phyloP scores from a whole-genome alignment of 2,888 invertebrate genomes.

The Heliconius ethilla region DNA sequence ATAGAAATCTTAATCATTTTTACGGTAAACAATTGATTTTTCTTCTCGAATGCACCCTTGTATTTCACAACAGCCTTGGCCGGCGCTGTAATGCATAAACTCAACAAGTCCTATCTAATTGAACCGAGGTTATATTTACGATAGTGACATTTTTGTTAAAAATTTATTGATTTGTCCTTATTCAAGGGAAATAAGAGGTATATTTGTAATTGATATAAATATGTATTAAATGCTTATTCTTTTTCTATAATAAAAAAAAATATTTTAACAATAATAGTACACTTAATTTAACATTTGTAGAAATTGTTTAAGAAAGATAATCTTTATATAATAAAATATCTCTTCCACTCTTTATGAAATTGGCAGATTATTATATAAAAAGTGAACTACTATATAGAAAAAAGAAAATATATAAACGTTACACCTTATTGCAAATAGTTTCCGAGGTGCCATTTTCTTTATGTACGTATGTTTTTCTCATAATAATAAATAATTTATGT shows the following conservation, averaged over 20 bases:
- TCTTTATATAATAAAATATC: background rate
- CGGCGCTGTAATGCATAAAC: constrained; percentile 28
- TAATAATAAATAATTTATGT: too few relatives aligned
- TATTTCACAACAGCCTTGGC: constrained; percentile 20
- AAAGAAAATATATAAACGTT: background rate
- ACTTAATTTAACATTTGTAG: background rate
- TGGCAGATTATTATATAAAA: background rate
- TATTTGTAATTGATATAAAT: background rate
- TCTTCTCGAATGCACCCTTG: background rate
- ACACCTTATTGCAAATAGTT: background rate
- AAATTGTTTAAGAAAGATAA: background rate
- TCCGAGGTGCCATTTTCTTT: background rate
- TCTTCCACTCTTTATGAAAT: background rate
- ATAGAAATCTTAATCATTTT: background rate
- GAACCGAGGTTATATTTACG: constrained; percentile 22
- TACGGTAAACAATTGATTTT: background rate
- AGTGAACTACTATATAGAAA: background rate
- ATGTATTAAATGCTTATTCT: too few relatives aligned
- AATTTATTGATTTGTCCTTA: background rate
- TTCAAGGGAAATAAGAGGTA: background rate
- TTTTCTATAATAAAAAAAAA: background rate
- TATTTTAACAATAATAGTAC: background rate
- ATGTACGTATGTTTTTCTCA: background rate
- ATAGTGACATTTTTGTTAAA: constrained; percentile 25
- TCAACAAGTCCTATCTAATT: constrained; percentile 42